These are phyloP conservation scores for Drosophila multiciliata DNA, from an alignment of 2,888 invertebrate genomes.

Conservation along the genomic window DNA sequence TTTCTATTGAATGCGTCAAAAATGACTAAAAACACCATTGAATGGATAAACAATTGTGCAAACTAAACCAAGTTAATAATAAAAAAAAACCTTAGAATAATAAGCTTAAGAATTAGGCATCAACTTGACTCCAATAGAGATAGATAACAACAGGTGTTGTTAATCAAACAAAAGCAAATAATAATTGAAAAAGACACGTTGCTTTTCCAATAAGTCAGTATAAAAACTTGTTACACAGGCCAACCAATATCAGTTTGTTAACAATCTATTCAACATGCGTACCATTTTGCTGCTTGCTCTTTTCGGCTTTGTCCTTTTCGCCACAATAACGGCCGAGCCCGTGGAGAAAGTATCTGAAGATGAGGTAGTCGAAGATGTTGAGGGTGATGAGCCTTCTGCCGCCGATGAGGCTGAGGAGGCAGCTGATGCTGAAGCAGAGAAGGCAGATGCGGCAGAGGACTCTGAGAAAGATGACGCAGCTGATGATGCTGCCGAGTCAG, in stretches of 20 bases:
- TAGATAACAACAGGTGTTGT: slow-evolving; percentile 45
- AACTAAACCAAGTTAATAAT: slow-evolving; percentile 38
- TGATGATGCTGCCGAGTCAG: background rate
- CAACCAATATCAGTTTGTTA: slow-evolving; percentile 54
- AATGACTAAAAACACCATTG: slow-evolving; percentile 24
- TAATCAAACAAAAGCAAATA: slow-evolving; percentile 48
- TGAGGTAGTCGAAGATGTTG: background rate
- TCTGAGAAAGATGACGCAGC: background rate
- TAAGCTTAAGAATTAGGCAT: slow-evolving; percentile 11
- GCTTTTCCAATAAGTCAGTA: slow-evolving; percentile 24
- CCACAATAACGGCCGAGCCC: slow-evolving; percentile 34
- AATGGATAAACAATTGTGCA: slow-evolving; percentile 46
- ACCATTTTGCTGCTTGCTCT: slow-evolving; percentile 55
- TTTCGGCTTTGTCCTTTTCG: slow-evolving; percentile 62
- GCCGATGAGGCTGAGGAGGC: slow-evolving; percentile 1
- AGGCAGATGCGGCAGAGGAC: background rate
- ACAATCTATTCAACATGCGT: slow-evolving; percentile 57
- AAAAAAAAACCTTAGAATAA: slow-evolving; percentile 10
- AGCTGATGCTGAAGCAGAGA: background rate
- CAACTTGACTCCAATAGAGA: slow-evolving; percentile 29
- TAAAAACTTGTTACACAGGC: slow-evolving; percentile 42
- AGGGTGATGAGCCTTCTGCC: background rate
- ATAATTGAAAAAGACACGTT: slow-evolving; percentile 6
- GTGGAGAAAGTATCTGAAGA: background rate
- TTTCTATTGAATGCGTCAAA: slow-evolving; percentile 15